Percentiles rank a stretch among this genome's conserved stretches.
These are phyloP conservation scores for Tachystola acroxantha DNA, from an alignment of 2,888 invertebrate species.

Conservation along the genomic window DNA sequence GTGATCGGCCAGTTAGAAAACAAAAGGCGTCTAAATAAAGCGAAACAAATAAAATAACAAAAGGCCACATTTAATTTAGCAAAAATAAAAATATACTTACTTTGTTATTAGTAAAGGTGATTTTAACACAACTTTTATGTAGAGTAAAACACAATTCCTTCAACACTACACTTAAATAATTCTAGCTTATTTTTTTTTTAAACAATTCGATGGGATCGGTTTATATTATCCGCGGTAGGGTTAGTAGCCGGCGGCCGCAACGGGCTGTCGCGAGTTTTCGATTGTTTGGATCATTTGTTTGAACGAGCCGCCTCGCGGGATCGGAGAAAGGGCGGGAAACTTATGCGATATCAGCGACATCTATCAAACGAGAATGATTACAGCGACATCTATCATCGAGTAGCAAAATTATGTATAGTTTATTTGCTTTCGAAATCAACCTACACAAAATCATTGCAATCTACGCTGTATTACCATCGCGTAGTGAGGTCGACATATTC, in stretches of 20 bases:
- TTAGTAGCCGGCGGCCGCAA: constrained; percentile 26
- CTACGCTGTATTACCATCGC: no score
- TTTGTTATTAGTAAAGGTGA: not conserved
- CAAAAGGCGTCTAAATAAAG: no score
- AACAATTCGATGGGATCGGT: no score
- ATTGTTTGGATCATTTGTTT: constrained; percentile 64
- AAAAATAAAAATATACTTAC: not conserved
- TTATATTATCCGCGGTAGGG: no score
- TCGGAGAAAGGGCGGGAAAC: constrained; percentile 20
- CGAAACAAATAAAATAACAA: no score
- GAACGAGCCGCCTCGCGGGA: constrained; percentile 49
- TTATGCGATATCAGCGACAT: constrained; percentile 32
- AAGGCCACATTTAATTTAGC: no score
- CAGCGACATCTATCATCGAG: constrained; percentile 39
- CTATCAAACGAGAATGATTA: constrained; percentile 15
- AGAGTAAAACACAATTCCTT: not conserved
- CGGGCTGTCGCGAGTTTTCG: constrained; percentile 63
- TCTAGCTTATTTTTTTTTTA: no score
- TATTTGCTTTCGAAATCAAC: no score
- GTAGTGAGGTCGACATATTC: no score
- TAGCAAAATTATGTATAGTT: constrained; percentile 24
- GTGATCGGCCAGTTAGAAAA: no score
- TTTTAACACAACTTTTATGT: not conserved
- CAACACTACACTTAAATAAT: not conserved
- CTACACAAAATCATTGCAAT: no score